These are phyloP conservation scores for Macrochelys suwanniensis DNA, from an alignment of 2,797 vertebrate genomes.

Conservation along the genomic window DNA sequence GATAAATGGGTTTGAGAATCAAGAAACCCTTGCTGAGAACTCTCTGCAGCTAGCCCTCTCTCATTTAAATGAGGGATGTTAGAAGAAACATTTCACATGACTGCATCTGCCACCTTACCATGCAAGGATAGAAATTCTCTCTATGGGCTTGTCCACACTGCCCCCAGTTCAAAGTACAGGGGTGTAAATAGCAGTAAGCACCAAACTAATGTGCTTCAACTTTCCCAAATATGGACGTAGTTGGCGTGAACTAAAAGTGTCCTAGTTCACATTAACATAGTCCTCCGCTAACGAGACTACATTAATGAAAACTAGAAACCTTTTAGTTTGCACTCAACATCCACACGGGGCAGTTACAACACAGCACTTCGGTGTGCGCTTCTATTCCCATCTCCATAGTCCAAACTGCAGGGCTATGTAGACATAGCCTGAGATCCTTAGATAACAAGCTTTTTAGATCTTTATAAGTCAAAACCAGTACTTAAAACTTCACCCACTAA, in stretches of 20 bases:
- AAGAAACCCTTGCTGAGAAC: neutral
- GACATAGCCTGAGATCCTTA: neutral
- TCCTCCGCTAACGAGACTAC: neutral
- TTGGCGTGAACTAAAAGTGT: neutral
- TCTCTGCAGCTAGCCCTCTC: neutral
- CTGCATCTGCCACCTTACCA: neutral
- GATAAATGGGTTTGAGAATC: neutral
- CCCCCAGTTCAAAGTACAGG: neutral
- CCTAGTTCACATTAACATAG: no score
- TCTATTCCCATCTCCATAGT: neutral
- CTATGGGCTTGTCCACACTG: neutral
- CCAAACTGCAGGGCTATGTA: neutral
- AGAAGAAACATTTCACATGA: neutral
- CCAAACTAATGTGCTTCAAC: neutral
- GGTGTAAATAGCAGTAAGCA: neutral
- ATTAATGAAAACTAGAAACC: neutral
- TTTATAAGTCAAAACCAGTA: neutral
- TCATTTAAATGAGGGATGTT: neutral
- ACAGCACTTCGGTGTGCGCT: neutral
- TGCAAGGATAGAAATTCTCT: neutral
- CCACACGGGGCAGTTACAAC: neutral
- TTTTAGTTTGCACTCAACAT: neutral
- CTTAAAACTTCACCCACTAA: neutral
- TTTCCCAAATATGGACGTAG: neutral
- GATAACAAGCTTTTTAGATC: neutral